Conservation (phyloP, 2,113 vertebrate genomes). For the Thryonomys swinderianus region DNA sequence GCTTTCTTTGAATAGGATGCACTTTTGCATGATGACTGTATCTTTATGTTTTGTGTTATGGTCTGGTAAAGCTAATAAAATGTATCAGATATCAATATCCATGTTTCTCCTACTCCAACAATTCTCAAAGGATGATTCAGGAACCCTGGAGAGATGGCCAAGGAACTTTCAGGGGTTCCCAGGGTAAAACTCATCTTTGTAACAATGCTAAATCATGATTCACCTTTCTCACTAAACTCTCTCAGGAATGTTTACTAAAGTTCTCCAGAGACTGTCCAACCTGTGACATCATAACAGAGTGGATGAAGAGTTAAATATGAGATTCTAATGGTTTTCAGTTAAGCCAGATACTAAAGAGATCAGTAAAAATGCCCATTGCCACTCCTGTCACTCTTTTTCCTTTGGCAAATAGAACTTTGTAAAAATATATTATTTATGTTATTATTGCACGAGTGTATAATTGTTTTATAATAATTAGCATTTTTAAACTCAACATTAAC, state of each 20-base stretch:
- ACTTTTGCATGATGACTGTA: neutral
- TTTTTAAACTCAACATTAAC: neutral
- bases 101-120: neutral
- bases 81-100: neutral
- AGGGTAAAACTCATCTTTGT: conserved; percentile 12
- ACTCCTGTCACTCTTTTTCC: neutral
- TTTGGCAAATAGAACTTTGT: neutral
- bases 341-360: neutral
- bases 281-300: neutral
- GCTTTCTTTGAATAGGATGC: neutral
- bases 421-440: neutral
- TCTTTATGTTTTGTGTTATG: conserved; percentile 28
- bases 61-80: neutral
- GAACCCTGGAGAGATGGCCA: neutral
- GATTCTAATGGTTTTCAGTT: neutral
- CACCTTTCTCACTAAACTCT: neutral
- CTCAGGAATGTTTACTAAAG: neutral
- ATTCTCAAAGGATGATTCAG: neutral
- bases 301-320: neutral
- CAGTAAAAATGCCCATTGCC: neutral
- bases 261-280: neutral
- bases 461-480: neutral
- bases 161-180: neutral
- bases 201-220: neutral
- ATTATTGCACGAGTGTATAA: neutral